Evolutionary conservation across 2,797 vertebrate genomes (phyloP), one percentile per base, ranked within the genome.

Genomic region (Amblyraja radiata): DNA sequence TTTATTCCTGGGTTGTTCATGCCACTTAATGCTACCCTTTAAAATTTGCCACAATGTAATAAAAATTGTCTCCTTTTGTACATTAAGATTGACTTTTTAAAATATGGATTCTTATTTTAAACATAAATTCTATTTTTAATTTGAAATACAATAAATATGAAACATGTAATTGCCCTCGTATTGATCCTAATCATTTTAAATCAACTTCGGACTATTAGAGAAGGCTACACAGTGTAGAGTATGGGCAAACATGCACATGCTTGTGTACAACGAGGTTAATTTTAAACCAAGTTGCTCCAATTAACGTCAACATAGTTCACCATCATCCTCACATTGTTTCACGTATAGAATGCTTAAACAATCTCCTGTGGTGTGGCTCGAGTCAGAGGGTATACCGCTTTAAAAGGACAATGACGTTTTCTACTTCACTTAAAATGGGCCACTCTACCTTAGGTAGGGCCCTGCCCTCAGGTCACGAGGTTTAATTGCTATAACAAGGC

Each of bases 401-500:
- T 88, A 21, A 88, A 68, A 68, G 63, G 13, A 68, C n/a, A 36
- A 18, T 36, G 63, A 21, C 63, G 16, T 36, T 65, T 88, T 16
- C 84, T 36, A 68, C n/a, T 36, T 63, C 84, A 68, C 32, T 88
- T 14, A 68, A 88, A 68, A 86, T 32, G n/a, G 32, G 36, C 32
- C 61, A 23, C n/a, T 68, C 84, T 36, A 9, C n/a, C 36, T n/a
- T 32, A 32, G 32, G n/a, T 16, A 6, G 63, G 36, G 32, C 16
- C 84, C 61, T 36, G 18, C 32, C 63, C 68, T n/a, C 32, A 88
- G 61, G 61, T 63, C 63, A 68, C 36, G 32, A 68, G 0, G 63
- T 88, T 88, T 32, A 88, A 88, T 68, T 88, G 84, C 84, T 88
- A 63, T 88, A 88, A 68, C 7, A 21, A 88, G 84, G 63, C 63